phyloP scores from a whole-genome alignment of 2,888 invertebrate species.

The Mesopsocus fuscifrons region DNA sequence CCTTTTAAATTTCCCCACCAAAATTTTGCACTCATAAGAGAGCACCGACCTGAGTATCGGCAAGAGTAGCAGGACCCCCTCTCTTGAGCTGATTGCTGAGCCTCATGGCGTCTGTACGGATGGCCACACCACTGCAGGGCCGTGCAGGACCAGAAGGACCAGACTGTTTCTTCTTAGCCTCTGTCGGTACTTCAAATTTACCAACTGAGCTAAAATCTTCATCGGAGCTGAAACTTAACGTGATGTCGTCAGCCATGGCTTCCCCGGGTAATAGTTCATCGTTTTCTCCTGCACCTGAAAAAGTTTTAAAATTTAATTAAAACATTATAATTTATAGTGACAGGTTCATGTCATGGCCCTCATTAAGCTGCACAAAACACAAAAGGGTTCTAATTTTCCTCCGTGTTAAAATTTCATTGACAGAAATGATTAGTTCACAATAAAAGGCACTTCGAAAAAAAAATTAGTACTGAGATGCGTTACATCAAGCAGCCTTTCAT shows the following conservation, averaged over 20 bases:
- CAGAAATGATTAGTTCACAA: too few relatives aligned
- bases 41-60: too few relatives aligned
- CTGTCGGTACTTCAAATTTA: background rate
- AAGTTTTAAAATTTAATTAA: background rate
- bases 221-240: constrained; percentile 6
- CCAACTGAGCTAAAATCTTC: constrained; percentile 1
- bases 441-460: too few relatives aligned
- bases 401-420: too few relatives aligned
- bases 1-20: too few relatives aligned
- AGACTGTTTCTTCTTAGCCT: background rate
- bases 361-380: too few relatives aligned
- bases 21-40: too few relatives aligned
- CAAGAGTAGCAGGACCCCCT: background rate
- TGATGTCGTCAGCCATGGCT: constrained; percentile 7
- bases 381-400: too few relatives aligned
- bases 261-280: constrained; percentile 6
- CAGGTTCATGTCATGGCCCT: too few relatives aligned
- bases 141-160: background rate
- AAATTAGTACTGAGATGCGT: too few relatives aligned
- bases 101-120: constrained; percentile 1
- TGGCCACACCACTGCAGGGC: background rate
- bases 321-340: too few relatives aligned
- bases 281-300: background rate
- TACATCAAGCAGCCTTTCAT: too few relatives aligned
- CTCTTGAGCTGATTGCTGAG: constrained; percentile 7